Evolutionary conservation across 1,140 invertebrate species (phyloP).

Genomic region (Stegodyphus mimosarum): DNA sequence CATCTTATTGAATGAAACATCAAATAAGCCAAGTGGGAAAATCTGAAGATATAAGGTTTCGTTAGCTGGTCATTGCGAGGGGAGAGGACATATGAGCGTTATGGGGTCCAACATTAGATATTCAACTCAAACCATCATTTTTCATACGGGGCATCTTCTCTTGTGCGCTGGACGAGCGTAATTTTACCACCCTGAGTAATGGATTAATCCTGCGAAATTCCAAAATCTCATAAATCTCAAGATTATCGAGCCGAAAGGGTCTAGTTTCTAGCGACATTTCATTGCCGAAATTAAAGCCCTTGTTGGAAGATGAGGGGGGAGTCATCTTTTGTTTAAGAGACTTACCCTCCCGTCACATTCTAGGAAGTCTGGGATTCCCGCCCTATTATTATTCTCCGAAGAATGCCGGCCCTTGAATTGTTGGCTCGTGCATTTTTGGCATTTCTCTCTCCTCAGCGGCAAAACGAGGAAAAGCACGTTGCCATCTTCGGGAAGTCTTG

Average conservation of each 20-base stretch:
- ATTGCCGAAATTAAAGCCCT: conserved; percentile 31
- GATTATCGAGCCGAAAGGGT: conserved; percentile 9
- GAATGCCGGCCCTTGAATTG: conserved; percentile 19
- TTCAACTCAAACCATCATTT: conserved; percentile 29
- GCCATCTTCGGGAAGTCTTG: conserved; percentile 20
- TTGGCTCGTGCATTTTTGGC: conserved; percentile 23
- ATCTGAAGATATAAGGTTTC: too few relatives aligned
- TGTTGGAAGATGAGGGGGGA: conserved; percentile 13
- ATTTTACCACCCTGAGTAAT: conserved; percentile 29
- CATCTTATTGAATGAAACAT: too few relatives aligned
- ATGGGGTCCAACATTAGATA: background rate
- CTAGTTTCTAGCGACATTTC: conserved; percentile 7
- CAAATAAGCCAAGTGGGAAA: too few relatives aligned
- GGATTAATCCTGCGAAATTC: conserved; percentile 24
- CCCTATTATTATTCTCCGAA: conserved; percentile 4
- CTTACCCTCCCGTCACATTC: background rate
- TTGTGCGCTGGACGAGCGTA: conserved; percentile 17
- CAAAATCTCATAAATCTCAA: conserved; percentile 28
- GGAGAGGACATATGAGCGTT: too few relatives aligned
- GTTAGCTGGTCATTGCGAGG: too few relatives aligned
- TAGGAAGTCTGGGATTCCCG: conserved; percentile 16
- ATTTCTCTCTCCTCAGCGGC: conserved; percentile 20
- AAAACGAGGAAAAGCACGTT: background rate
- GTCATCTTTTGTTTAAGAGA: conserved; percentile 10
- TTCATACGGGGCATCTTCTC: conserved; percentile 5